Evolutionary conservation across 2,113 vertebrate genomes (phyloP), one percentile per base, ranked within the genome.

Genomic region (Oxyura jamaicensis): DNA sequence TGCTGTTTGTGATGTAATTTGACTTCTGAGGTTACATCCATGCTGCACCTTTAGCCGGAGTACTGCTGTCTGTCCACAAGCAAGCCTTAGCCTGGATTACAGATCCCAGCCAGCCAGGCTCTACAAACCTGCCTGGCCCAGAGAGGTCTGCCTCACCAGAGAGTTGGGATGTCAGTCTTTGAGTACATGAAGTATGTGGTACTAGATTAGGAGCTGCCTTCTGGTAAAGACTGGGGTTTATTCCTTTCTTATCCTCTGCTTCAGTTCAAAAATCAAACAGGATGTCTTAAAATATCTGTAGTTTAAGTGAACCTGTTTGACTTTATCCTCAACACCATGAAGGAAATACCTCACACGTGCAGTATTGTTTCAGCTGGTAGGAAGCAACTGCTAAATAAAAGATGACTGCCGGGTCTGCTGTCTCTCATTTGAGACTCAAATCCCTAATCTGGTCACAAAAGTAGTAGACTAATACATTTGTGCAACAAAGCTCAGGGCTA

Each of bases 231-330:
- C 2, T 0, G 4, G 4, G 2, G 9, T 79, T 95, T 79, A 76
- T 55, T 83, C 41, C 55, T 77, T 83, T 35, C 48, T 69, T 62
- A 53, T 36, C 36, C 67, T 55, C 75, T 23, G 50, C 50, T 90
- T 86, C 55, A 81, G 41, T 46, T 90, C 44, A 90, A 93, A 90
- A 90, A 90, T 62, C 39, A 91, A 95, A 88, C 83, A 88, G 80
- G 71, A 88, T 81, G 41, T 88, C 86, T 88, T 86, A 88, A 95
- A 91, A 77, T 93, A 93, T 36, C 76, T 39, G 31, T 26, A 88
- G 72, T 42, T 88, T 74, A 74, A 73, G 55, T 63, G 63, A 94
- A 86, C 31, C 48, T 56, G 33, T 58, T 80, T 83, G 67, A 90
- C 53, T 88, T 91, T 28, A 94, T 65, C 55, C 58, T 63, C 52